Evolutionary conservation across 1,140 invertebrate species (phyloP).

Genomic region (Dufourea novaeangliae): DNA sequence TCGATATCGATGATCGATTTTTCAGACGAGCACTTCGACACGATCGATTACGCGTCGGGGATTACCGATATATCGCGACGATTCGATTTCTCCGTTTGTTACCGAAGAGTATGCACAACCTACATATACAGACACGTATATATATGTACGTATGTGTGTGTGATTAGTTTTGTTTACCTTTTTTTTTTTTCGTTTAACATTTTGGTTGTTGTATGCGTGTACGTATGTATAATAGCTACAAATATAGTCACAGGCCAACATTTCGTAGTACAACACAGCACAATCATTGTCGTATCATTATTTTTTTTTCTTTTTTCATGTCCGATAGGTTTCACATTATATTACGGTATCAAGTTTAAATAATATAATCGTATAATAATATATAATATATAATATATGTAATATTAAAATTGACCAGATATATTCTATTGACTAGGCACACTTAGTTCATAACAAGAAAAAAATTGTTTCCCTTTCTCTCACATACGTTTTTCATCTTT

Average conservation of each 20-base stretch:
- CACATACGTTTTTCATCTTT: conserved; percentile 42
- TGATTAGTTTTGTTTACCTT: conserved; percentile 12
- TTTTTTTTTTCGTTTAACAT: neutral
- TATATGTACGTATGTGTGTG: conserved; percentile 62
- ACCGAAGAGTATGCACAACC: conserved; percentile 72
- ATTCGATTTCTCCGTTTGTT: conserved; percentile 46
- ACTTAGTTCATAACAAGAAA: conserved; percentile 82
- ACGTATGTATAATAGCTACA: conserved; percentile 76
- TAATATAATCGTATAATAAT: conserved; percentile 78
- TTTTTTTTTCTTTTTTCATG: conserved; percentile 60
- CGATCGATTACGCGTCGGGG: neutral
- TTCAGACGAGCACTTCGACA: too few relatives aligned
- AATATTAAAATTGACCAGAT: conserved; percentile 82
- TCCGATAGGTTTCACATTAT: conserved; percentile 70
- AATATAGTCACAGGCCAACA: conserved; percentile 82
- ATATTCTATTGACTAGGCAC: conserved; percentile 83
- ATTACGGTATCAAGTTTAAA: conserved; percentile 77
- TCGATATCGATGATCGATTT: neutral
- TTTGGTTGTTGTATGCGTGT: conserved; percentile 31
- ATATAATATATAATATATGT: conserved; percentile 76
- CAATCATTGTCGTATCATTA: conserved; percentile 82
- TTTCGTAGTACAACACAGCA: conserved; percentile 82
- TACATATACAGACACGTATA: conserved; percentile 75
- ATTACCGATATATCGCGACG: conserved; percentile 12
- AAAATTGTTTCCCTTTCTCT: conserved; percentile 69